Base-by-base conservation (phyloP, 2,888 invertebrate genomes). In the Lymantria dispar region DNA sequence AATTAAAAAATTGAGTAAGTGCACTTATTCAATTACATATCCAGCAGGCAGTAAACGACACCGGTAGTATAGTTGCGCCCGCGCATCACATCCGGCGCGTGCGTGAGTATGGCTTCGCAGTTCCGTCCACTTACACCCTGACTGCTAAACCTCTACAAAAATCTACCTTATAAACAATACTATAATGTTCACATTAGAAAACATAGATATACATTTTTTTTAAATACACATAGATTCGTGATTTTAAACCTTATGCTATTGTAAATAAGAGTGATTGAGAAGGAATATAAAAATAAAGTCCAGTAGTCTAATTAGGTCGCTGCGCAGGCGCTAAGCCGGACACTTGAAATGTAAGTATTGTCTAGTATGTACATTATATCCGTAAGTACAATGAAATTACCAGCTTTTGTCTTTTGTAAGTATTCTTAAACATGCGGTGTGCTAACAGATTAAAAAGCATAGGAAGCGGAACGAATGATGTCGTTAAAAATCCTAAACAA, bases 61-160 rank as follows among this genome's bases (percentile, higher is more conserved):
- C 86, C 83, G 77, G 70, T 52, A 68, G 70, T 62, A 71, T 37
- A 82, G 80, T 77, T 83, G 90, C 89, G 88, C 86, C 61, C 67
- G 84, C 89, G 89, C 87, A 83, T 67, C 50, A 72, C 74, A 77
- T 85, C 86, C 88, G 86, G 86, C 85, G 83, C 86, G 87, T 87
- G 87, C 83, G 78, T 75, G 82, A 86, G 85, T 87, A 82, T 76
- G 90, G 90, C 88, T 90, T 90, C 90, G 48, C 68, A 73, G 87
- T 89, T 90, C 89, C 89, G 89, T 53, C 66, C 61, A 46, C 60
- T 66, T 56, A 37, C 14, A 46, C 46, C 30, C 14, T 50, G 49
- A 12, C 13, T 5, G 22, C 1, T 10, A 43, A 22, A 1, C 7
- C n/a, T 14, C 36, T 1, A 15, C 38, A 8, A 60, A 50, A 43